phyloP scores from a whole-genome alignment of 2,888 invertebrate species.

The Dasypogon diadema region DNA sequence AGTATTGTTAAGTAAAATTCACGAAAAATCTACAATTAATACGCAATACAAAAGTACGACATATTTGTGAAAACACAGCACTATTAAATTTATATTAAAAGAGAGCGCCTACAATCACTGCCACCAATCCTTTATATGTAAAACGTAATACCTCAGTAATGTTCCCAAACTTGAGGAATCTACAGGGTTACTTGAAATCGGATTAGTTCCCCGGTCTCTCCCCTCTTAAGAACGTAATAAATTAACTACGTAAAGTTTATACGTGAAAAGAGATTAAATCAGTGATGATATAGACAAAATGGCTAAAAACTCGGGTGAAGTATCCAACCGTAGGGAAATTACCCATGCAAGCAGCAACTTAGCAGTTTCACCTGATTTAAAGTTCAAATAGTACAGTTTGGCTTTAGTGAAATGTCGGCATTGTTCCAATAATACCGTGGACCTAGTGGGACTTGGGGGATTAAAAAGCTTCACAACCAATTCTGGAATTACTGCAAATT shows the following conservation, averaged over 20 bases:
- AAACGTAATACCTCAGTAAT: no score
- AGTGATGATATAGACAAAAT: slow-evolving; percentile 1
- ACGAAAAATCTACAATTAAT: no score
- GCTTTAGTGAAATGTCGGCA: slow-evolving; percentile 18
- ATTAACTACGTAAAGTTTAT: not conserved
- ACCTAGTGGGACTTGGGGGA: slow-evolving; percentile 21
- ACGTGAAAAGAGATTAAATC: not conserved
- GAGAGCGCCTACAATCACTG: no score
- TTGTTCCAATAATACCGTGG: slow-evolving; percentile 36
- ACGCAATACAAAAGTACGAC: no score
- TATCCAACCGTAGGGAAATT: no score
- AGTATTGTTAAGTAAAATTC: no score
- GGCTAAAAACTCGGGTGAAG: not conserved
- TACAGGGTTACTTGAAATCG: slow-evolving; percentile 14
- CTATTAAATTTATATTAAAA: no score
- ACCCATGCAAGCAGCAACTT: not conserved
- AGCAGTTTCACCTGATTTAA: slow-evolving; percentile 23
- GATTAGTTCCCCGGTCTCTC: slow-evolving; percentile 8
- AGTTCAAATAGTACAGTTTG: slow-evolving; percentile 8
- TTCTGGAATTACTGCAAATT: slow-evolving; percentile 10
- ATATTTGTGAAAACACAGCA: no score
- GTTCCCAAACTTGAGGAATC: slow-evolving; percentile 5
- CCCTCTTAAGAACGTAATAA: slow-evolving; percentile 12
- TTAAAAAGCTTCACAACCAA: slow-evolving; percentile 15
- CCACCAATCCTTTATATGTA: no score